Evolutionary conservation across 2,797 vertebrate species (phyloP).

Genomic region (Arrhamphus sclerolepis): DNA sequence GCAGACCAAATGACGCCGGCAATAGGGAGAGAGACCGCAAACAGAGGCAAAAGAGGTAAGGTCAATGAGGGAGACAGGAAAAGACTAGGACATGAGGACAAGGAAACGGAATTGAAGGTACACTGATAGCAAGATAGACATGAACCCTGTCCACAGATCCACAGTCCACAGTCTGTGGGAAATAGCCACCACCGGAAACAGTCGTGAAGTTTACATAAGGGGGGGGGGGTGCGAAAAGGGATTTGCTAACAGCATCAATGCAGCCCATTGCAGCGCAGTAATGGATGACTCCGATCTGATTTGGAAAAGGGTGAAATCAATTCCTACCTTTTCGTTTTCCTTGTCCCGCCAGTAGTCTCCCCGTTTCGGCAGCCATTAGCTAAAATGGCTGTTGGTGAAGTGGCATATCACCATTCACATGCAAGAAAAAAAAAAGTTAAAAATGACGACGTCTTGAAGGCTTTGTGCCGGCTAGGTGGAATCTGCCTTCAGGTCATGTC

Average conservation of each 20-base stretch:
- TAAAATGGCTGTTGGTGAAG: constrained; percentile 85
- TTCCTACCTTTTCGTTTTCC: constrained; percentile 88
- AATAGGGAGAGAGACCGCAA: constrained; percentile 72
- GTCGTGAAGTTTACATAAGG: constrained; percentile 79
- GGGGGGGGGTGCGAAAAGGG: constrained; percentile 69
- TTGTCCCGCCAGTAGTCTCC: constrained; percentile 88
- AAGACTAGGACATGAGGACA: constrained; percentile 73
- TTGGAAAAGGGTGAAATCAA: constrained; percentile 81
- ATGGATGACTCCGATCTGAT: constrained; percentile 82
- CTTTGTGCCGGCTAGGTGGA: constrained; percentile 65
- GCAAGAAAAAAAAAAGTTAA: constrained; percentile 83
- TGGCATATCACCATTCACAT: constrained; percentile 86
- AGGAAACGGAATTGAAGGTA: constrained; percentile 70
- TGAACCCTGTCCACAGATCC: constrained; percentile 71
- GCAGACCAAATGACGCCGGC: constrained; percentile 76
- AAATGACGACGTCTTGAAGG: constrained; percentile 79
- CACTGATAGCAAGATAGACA: constrained; percentile 77
- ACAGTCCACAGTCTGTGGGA: constrained; percentile 72
- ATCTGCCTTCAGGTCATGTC: constrained; percentile 72
- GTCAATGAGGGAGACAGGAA: constrained; percentile 75
- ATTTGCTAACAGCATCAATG: constrained; percentile 77
- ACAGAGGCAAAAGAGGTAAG: constrained; percentile 75
- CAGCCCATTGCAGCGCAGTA: constrained; percentile 79
- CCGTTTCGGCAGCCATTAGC: constrained; percentile 88
- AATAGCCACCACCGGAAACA: constrained; percentile 78